These are phyloP conservation scores for Onychomys leucogaster DNA, from an alignment of 2,797 vertebrate species.

Conservation along the genomic window DNA sequence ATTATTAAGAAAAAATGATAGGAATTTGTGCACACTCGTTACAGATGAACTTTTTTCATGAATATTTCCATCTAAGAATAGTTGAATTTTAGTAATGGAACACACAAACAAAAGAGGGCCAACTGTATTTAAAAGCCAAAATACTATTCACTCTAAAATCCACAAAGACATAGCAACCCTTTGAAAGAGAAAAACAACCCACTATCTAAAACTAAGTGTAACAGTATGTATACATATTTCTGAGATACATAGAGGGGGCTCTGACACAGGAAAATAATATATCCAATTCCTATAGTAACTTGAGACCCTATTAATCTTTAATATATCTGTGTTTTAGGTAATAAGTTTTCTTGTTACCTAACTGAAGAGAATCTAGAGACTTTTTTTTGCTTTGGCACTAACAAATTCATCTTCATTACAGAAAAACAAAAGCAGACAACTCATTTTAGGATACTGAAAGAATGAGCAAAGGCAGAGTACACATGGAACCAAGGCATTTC, in stretches of 20 bases:
- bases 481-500: not conserved
- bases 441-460: not conserved
- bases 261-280: not conserved
- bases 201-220: constrained; percentile 5
- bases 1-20: not conserved
- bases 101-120: not conserved
- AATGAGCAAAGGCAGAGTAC: not conserved
- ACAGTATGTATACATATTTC: constrained; percentile 28
- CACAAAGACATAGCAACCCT: not conserved
- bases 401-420: constrained; percentile 23
- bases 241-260: constrained; percentile 35
- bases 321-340: not conserved
- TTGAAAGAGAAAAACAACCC: not conserved
- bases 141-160: not conserved
- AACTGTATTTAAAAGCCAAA: not conserved
- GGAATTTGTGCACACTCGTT: not conserved
- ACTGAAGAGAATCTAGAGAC: not conserved
- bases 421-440: constrained; percentile 25
- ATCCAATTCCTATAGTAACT: not conserved
- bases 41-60: not conserved
- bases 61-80: not conserved
- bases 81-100: not conserved
- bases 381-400: not conserved
- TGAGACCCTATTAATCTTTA: constrained; percentile 46
- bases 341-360: constrained; percentile 40